phyloP scores from a whole-genome alignment of 1,140 invertebrate genomes.

The Hypothenemus hampei region DNA sequence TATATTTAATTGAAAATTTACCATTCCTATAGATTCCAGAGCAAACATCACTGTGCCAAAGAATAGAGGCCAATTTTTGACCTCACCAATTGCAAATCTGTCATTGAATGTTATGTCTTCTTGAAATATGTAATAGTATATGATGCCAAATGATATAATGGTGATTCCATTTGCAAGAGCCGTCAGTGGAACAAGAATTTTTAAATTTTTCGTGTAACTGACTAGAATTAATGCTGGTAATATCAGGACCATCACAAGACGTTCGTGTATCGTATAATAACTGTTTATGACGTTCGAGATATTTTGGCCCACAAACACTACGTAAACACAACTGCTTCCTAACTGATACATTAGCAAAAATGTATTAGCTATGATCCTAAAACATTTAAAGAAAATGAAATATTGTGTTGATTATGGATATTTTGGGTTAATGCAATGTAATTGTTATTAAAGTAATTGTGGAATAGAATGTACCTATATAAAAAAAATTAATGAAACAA shows the following conservation, averaged over 20 bases:
- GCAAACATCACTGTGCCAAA: constrained; percentile 87
- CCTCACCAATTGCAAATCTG: constrained; percentile 48
- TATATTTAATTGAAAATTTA: no score
- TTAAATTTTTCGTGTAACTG: constrained; percentile 67
- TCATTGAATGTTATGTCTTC: constrained; percentile 51
- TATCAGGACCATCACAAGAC: constrained; percentile 58
- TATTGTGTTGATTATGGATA: no score
- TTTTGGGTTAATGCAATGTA: no score
- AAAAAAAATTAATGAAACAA: no score
- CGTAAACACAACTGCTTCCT: constrained; percentile 84
- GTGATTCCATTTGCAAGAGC: constrained; percentile 66
- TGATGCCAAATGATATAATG: constrained; percentile 59
- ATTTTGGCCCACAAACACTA: constrained; percentile 76
- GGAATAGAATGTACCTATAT: no score
- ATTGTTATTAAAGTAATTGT: no score
- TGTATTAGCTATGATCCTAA: constrained; percentile 55
- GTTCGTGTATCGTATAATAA: constrained; percentile 47
- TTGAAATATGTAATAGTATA: constrained; percentile 64
- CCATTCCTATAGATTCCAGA: constrained; percentile 70
- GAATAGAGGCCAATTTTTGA: constrained; percentile 55
- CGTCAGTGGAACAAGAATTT: constrained; percentile 68
- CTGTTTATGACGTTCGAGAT: constrained; percentile 55
- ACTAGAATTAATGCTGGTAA: constrained; percentile 65
- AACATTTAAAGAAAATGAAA: no score
- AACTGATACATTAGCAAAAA: constrained; percentile 79